A percentile compares a stretch with the other conserved stretches of the same genome.
These are phyloP conservation scores for Lordiphosa collinella DNA, from an alignment of 1,140 invertebrate species.

Conservation along the genomic window DNA sequence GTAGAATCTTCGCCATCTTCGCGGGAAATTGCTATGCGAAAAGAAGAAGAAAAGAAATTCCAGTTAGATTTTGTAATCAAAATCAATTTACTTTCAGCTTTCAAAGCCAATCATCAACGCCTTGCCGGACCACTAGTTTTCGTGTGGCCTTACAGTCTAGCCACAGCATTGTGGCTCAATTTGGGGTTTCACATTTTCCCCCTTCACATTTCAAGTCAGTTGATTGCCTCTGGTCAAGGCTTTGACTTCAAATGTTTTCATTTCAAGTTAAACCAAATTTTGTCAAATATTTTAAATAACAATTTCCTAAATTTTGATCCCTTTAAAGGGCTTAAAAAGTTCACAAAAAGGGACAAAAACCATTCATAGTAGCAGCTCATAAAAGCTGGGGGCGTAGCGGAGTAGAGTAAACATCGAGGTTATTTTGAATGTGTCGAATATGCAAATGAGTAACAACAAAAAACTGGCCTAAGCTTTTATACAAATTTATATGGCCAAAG, in stretches of 20 bases:
- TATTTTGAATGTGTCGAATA: constrained; percentile 64
- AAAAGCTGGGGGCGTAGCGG: constrained; percentile 6
- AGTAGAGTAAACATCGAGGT: constrained; percentile 27
- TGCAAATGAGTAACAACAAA: constrained; percentile 53
- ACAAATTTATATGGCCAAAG: constrained; percentile 62
- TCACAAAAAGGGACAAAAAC: background rate
- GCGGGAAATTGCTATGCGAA: constrained; percentile 85
- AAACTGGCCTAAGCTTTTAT: constrained; percentile 59
- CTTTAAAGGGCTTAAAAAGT: background rate
- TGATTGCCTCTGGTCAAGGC: constrained; percentile 7
- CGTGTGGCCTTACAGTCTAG: constrained; percentile 32
- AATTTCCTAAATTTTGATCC: constrained; percentile 3
- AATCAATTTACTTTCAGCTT: constrained; percentile 6
- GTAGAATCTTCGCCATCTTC: constrained; percentile 86
- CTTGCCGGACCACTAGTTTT: constrained; percentile 23
- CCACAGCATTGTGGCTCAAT: constrained; percentile 26
- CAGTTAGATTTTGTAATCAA: constrained; percentile 20
- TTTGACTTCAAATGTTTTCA: constrained; percentile 28
- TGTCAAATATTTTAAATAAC: constrained; percentile 22
- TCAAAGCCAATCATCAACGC: constrained; percentile 39
- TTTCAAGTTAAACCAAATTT: constrained; percentile 9
- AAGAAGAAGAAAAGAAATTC: constrained; percentile 29
- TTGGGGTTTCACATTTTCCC: background rate
- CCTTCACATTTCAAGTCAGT: background rate
- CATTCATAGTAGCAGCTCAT: constrained; percentile 8